Percentiles rank a stretch among this genome's conserved stretches.
phyloP scores from a whole-genome alignment of 2,797 vertebrate species.

The Fratercula arctica region DNA sequence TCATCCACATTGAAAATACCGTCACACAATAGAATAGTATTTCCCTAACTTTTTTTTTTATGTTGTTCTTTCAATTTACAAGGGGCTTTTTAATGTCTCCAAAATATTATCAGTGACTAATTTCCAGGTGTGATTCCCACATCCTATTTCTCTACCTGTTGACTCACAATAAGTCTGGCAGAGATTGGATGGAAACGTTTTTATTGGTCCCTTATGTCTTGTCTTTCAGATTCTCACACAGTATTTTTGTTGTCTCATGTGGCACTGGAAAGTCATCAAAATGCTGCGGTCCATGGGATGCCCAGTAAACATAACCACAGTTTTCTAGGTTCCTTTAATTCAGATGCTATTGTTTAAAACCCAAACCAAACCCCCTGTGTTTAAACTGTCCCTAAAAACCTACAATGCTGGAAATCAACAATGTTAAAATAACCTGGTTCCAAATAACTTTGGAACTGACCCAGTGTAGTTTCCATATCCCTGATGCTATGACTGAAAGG shows the following conservation, averaged over 20 bases:
- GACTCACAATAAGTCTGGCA: background rate
- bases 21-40: background rate
- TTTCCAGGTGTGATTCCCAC: background rate
- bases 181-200: background rate
- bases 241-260: background rate
- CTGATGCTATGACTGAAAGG: background rate
- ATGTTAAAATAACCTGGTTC: background rate
- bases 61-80: background rate
- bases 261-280: background rate
- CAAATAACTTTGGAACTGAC: background rate
- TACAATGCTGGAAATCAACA: background rate
- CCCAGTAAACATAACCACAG: background rate
- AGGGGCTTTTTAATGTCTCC: fast-evolving
- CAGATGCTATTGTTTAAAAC: background rate
- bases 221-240: background rate
- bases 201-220: background rate
- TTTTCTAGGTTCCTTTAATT: background rate
- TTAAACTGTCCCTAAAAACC: background rate
- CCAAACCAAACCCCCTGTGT: fast-evolving
- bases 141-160: background rate
- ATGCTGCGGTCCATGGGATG: background rate
- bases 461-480: background rate
- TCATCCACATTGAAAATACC: background rate
- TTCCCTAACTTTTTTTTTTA: background rate
- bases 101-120: background rate